Base-by-base conservation (phyloP, 2,113 vertebrate species). In the Bucco capensis region DNA sequence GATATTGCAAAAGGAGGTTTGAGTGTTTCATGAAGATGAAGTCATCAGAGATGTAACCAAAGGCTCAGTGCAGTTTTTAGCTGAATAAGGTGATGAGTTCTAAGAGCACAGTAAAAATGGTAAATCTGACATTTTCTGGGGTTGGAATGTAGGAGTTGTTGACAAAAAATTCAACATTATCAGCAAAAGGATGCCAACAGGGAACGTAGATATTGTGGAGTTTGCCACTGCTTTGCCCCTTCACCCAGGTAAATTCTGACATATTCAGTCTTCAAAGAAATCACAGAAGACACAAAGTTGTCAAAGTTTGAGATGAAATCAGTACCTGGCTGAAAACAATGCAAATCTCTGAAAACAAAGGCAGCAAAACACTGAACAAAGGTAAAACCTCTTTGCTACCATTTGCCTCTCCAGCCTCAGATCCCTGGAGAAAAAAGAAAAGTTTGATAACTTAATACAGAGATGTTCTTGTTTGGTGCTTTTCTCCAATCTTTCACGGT, bases 401-500 rank as follows among this genome's bases (percentile, higher is more conserved):
- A 1, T 82, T 66, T 58, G 24, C 31, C 31, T 76, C 27, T 90
- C 12, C 58, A 70, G n/a, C 47, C 56, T 51, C 64, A 21, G 54
- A 73, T 62, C 44, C 27, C 64, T 64, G 56, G 19, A 38, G 60
- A n/a, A n/a, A n/a, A n/a, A n/a, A n/a, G n/a, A 73, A 14, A 51
- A n/a, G 9, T 62, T 76, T 75, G 64, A 77, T 91, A 93, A 79
- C 70, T 95, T 86, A 72, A 93, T 67, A 91, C 10, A 76, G 89
- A 70, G 71, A 40, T 88, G 31, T 62, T 89, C 46, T 79, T 89
- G 77, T 93, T 93, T 93, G 81, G 62, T 79, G 38, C 54, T 85
- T 66, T 78, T 89, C 58, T 85, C 70, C 90, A 90, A 76, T 84
- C 66, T 72, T 92, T 96, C 77, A 93, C 3, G 92, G 91, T 87